These are phyloP conservation scores for Arrhopalites spinosus DNA, from an alignment of 2,888 invertebrate species.

Conservation along the genomic window DNA sequence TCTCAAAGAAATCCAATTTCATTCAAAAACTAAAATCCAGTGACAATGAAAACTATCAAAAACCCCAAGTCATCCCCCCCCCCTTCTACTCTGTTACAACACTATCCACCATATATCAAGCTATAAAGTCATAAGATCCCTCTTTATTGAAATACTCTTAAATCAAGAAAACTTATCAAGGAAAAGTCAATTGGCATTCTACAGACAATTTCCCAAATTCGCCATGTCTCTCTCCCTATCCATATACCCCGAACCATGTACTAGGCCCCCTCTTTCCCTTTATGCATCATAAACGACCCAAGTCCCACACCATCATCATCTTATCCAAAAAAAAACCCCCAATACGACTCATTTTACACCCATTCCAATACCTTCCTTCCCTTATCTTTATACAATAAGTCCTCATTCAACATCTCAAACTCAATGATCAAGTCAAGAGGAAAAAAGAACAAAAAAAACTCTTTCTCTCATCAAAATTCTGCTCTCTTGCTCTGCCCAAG, in stretches of 20 bases:
- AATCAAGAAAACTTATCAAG: neutral
- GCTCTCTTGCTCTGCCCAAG: too few relatives aligned
- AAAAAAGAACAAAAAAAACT: too few relatives aligned
- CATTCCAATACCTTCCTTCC: neutral
- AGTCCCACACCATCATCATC: too few relatives aligned
- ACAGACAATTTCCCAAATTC: neutral
- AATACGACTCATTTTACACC: neutral
- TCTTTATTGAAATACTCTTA: too few relatives aligned
- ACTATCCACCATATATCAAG: too few relatives aligned
- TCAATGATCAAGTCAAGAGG: too few relatives aligned
- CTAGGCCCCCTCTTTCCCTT: too few relatives aligned
- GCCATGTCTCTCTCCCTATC: neutral
- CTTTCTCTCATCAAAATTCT: too few relatives aligned
- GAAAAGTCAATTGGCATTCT: slow-evolving; percentile 11
- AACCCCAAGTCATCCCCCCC: neutral
- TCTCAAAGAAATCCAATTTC: slow-evolving; percentile 22
- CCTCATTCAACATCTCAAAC: too few relatives aligned
- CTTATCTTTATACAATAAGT: neutral
- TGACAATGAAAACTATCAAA: neutral
- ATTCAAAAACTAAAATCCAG: slow-evolving; percentile 8
- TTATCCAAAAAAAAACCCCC: too few relatives aligned
- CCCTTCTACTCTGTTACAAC: neutral
- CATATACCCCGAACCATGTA: neutral
- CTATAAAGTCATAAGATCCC: too few relatives aligned
- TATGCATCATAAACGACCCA: slow-evolving; percentile 2